phyloP scores from a whole-genome alignment of 2,888 invertebrate species.

The Salticus scenicus region DNA sequence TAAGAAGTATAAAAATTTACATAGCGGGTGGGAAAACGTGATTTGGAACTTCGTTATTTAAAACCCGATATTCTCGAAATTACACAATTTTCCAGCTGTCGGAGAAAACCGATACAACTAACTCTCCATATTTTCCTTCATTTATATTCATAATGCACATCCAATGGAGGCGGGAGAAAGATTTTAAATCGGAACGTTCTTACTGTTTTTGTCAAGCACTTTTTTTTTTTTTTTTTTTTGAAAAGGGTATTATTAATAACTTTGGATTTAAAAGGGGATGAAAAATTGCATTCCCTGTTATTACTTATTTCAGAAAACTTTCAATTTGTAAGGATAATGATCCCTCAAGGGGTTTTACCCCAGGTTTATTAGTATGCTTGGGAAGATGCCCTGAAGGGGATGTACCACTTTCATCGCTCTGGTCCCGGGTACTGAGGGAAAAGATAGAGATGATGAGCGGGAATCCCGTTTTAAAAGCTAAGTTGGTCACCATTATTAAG shows the following conservation, averaged over 20 bases:
- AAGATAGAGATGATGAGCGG: not conserved
- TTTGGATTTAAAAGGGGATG: not conserved
- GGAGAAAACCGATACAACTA: not conserved
- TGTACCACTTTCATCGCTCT: constrained; percentile 31
- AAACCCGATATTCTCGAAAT: constrained; percentile 58
- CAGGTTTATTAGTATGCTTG: constrained; percentile 63
- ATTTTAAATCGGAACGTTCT: not conserved
- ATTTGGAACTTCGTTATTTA: constrained; percentile 58
- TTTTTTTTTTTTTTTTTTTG: not conserved
- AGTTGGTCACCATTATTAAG: constrained; percentile 9
- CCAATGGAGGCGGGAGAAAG: not conserved
- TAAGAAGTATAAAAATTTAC: constrained; percentile 66
- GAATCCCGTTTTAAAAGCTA: constrained; percentile 3
- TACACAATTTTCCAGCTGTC: constrained; percentile 37
- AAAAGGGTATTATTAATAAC: constrained; percentile 12
- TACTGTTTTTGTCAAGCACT: not conserved
- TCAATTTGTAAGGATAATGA: constrained; percentile 63
- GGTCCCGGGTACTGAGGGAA: not conserved
- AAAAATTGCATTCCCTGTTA: not conserved
- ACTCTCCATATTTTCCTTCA: constrained; percentile 22
- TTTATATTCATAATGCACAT: constrained; percentile 50
- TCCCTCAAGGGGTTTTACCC: constrained; percentile 44
- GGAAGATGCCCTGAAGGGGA: constrained; percentile 8
- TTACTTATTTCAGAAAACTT: constrained; percentile 59
- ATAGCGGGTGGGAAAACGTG: constrained; percentile 41